Conservation (phyloP, 2,113 vertebrate genomes). For the Mola mola region DNA sequence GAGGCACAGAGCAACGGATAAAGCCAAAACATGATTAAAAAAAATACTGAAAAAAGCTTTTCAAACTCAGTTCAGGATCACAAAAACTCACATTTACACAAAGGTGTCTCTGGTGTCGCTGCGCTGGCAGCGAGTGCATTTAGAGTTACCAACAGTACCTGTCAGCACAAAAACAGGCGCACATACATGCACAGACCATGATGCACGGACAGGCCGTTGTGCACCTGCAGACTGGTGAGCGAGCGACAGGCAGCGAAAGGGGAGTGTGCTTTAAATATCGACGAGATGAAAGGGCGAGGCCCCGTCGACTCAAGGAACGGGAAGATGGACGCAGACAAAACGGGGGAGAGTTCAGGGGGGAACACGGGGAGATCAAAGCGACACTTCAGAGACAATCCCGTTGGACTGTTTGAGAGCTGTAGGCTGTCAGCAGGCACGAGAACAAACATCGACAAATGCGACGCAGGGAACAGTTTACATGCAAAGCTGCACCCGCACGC, state of each 20-base stretch:
- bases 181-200: constrained; percentile 13
- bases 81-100: constrained; percentile 11
- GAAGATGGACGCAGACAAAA: constrained; percentile 17
- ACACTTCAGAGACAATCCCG: constrained; percentile 49
- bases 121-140: constrained; percentile 39
- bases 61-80: constrained; percentile 20
- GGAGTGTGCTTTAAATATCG: constrained; percentile 48
- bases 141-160: constrained; percentile 50
- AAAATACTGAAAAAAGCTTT: constrained; percentile 17
- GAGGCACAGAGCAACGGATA: not conserved
- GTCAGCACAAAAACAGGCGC: constrained; percentile 48
- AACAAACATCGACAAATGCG: constrained; percentile 59
- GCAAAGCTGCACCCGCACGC: constrained; percentile 26
- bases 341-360: constrained; percentile 31
- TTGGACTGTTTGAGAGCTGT: constrained; percentile 46
- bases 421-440: constrained; percentile 61
- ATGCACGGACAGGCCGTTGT: not conserved
- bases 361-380: constrained; percentile 58
- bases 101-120: constrained; percentile 28
- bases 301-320: constrained; percentile 11
- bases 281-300: constrained; percentile 56
- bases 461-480: constrained; percentile 37
- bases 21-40: constrained; percentile 5
- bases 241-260: constrained; percentile 2
- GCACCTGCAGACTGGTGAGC: constrained; percentile 17